These are phyloP conservation scores for Orthonevra nobilis DNA, from an alignment of 2,888 invertebrate genomes.

Conservation along the genomic window DNA sequence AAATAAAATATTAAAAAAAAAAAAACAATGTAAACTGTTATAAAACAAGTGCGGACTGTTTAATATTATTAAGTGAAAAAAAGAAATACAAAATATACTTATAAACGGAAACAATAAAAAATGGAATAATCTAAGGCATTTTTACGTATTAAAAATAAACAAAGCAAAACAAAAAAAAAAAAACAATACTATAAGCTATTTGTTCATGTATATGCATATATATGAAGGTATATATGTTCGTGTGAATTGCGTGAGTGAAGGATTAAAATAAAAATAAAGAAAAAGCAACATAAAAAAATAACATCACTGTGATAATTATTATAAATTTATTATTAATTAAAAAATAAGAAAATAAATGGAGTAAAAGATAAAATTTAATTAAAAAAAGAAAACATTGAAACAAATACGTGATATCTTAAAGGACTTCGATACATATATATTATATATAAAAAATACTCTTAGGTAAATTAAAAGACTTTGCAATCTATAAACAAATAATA, in stretches of 20 bases:
- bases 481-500: conserved; percentile 71
- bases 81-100: conserved; percentile 74
- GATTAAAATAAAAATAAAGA: conserved; percentile 76
- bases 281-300: conserved; percentile 79
- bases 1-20: conserved; percentile 47
- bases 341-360: conserved; percentile 74
- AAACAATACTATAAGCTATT: conserved; percentile 60
- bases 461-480: conserved; percentile 75
- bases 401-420: conserved; percentile 81
- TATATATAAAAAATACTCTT: conserved; percentile 74
- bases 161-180: conserved; percentile 44
- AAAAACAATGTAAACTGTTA: conserved; percentile 42
- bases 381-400: conserved; percentile 80
- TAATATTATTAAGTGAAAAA: conserved; percentile 62
- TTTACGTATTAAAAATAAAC: conserved; percentile 71
- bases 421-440: conserved; percentile 80
- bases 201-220: conserved; percentile 71
- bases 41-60: conserved; percentile 62
- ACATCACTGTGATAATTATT: conserved; percentile 81
- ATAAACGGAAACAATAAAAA: conserved; percentile 75
- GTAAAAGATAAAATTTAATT: conserved; percentile 74
- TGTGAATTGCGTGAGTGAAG: conserved; percentile 79
- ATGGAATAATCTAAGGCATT: conserved; percentile 74
- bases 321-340: conserved; percentile 79
- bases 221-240: conserved; percentile 74